Percentiles rank a stretch among this genome's conserved stretches.
Evolutionary conservation across 2,888 invertebrate species (phyloP).

Genomic region (Muscina levida): DNA sequence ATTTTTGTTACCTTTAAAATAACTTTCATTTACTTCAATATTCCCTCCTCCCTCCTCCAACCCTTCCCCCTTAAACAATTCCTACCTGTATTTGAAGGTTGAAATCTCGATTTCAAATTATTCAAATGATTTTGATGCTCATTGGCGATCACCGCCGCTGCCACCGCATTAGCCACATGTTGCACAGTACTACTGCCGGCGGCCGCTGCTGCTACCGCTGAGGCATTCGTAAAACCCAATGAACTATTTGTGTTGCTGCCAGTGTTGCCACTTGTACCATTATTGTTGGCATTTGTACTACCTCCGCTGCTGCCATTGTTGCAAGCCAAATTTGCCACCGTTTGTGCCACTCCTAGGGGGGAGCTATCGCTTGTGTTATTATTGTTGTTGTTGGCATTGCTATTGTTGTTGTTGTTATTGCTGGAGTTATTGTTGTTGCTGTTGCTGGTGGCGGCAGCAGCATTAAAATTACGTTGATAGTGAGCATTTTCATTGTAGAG

Average conservation of each 20-base stretch:
- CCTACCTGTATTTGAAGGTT: conserved; percentile 74
- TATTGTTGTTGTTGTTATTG: conserved; percentile 48
- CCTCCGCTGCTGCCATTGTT: conserved; percentile 53
- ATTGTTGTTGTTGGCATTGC: conserved; percentile 65
- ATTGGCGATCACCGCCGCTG: conserved; percentile 75
- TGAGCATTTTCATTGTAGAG: conserved; percentile 77
- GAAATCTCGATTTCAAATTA: conserved; percentile 73
- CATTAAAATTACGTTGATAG: conserved; percentile 76
- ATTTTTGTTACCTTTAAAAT: too few relatives aligned
- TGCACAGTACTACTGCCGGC: conserved; percentile 69
- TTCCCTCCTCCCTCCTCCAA: too few relatives aligned
- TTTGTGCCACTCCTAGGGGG: conserved; percentile 48
- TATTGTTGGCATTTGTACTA: conserved; percentile 51
- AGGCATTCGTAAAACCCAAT: conserved; percentile 50
- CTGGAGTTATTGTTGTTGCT: conserved; percentile 64
- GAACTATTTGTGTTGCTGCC: conserved; percentile 38
- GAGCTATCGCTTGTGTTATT: conserved; percentile 52
- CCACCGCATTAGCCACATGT: conserved; percentile 76
- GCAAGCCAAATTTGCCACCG: conserved; percentile 45
- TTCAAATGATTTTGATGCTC: conserved; percentile 75
- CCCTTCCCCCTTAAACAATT: too few relatives aligned
- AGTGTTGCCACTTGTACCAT: conserved; percentile 20
- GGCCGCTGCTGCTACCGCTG: conserved; percentile 44
- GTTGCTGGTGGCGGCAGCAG: conserved; percentile 34
- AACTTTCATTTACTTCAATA: too few relatives aligned